Percentiles rank a stretch among this genome's conserved stretches.
phyloP scores from a whole-genome alignment of 1,140 invertebrate species.

The Periplaneta americana region DNA sequence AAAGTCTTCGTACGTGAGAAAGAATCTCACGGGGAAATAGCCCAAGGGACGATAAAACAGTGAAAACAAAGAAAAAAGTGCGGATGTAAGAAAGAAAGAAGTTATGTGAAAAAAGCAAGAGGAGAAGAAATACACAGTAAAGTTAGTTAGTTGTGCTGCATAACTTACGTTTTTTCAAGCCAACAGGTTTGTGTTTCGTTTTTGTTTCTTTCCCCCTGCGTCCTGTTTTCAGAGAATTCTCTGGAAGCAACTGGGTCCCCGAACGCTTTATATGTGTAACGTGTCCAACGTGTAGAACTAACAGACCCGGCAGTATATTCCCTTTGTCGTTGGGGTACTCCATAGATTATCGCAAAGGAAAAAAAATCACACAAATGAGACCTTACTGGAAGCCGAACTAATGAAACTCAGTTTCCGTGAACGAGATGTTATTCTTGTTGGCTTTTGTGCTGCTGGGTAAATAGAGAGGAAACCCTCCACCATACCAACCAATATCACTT shows the following conservation, averaged over 20 bases:
- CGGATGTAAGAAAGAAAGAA: not conserved
- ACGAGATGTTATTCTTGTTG: not conserved
- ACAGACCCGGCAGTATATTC: not conserved
- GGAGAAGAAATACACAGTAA: not conserved
- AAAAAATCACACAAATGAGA: not conserved
- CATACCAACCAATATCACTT: too few species aligned
- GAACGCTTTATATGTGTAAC: not conserved
- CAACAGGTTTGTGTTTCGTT: not conserved
- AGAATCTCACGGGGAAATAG: not conserved
- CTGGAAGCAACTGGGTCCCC: too few species aligned
- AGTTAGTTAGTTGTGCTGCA: not conserved
- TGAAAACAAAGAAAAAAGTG: not conserved
- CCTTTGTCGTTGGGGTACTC: not conserved
- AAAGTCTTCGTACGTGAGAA: not conserved
- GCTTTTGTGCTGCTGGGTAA: not conserved
- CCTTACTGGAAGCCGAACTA: not conserved
- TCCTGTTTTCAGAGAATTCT: not conserved
- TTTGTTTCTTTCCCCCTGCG: not conserved
- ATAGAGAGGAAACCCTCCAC: too few species aligned
- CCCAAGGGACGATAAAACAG: not conserved
- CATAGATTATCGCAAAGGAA: not conserved
- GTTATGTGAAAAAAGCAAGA: not conserved
- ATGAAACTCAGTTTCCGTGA: not conserved
- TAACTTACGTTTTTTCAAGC: not conserved
- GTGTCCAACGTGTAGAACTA: not conserved